Evolutionary conservation across 2,797 vertebrate species (phyloP).

Genomic region (Tenualosa thibaudeaui): DNA sequence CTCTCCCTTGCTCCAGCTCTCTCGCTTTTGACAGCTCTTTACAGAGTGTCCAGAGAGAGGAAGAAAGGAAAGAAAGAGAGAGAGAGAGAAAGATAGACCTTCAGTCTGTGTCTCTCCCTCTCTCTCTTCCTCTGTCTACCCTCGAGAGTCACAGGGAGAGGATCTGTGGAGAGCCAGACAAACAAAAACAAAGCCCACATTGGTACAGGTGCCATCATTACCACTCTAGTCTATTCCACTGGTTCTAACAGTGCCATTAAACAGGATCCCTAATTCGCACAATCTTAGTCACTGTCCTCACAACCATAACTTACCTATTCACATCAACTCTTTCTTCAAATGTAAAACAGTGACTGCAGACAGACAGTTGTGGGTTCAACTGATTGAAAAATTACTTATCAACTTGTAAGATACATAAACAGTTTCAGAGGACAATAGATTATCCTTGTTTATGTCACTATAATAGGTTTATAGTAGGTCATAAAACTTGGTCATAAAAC

Average conservation of each 20-base stretch:
- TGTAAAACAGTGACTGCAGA: background rate
- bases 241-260: too few species aligned
- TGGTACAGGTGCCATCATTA: background rate
- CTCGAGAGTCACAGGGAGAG: constrained; percentile 15
- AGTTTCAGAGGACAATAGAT: background rate
- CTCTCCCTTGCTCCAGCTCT: background rate
- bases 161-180: constrained; percentile 46
- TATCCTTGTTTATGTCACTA: background rate
- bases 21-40: background rate
- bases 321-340: background rate
- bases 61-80: constrained; percentile 19
- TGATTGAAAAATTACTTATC: background rate
- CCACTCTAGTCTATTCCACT: background rate
- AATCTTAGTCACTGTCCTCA: background rate
- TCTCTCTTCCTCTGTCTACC: constrained; percentile 45
- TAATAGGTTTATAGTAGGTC: background rate
- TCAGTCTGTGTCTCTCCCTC: constrained; percentile 45
- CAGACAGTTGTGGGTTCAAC: background rate
- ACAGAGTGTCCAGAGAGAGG: background rate
- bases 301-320: background rate
- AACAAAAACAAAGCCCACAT: background rate
- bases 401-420: background rate
- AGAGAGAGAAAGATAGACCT: constrained; percentile 47
- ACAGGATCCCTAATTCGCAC: background rate
- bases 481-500: background rate